A percentile compares a stretch with the other conserved stretches of the same genome.
These are phyloP conservation scores for Ectemnius continuus DNA, from an alignment of 2,888 invertebrate genomes.

Conservation along the genomic window DNA sequence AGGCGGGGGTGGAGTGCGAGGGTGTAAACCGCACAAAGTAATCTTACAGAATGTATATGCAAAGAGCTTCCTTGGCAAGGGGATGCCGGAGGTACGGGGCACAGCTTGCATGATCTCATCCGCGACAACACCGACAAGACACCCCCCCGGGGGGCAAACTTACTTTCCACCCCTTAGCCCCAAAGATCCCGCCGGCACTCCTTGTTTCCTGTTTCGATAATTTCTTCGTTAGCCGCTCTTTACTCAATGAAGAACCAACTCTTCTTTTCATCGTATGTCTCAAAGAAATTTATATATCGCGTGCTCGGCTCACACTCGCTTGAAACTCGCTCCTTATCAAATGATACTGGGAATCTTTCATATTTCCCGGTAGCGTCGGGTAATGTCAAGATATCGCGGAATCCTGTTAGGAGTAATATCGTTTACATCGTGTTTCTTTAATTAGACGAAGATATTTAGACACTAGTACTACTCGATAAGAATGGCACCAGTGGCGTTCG, in stretches of 20 bases:
- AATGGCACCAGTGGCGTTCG: slow-evolving; percentile 29
- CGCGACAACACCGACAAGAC: slow-evolving; percentile 74
- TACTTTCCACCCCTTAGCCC: slow-evolving; percentile 52
- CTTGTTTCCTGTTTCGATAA: slow-evolving; percentile 28
- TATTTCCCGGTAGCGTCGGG: slow-evolving; percentile 29
- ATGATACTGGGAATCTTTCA: slow-evolving; percentile 38
- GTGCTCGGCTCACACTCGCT: too few species aligned
- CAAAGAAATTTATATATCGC: too few species aligned
- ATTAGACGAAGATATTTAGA: slow-evolving; percentile 56
- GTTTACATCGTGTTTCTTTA: slow-evolving; percentile 61
- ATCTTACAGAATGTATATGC: slow-evolving; percentile 79
- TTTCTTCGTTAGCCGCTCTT: slow-evolving; percentile 19
- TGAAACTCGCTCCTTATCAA: slow-evolving; percentile 4
- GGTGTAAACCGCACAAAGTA: slow-evolving; percentile 78
- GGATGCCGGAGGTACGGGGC: slow-evolving; percentile 50
- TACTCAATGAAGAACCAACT: not conserved
- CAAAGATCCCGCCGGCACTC: slow-evolving; percentile 54
- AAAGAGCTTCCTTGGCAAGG: slow-evolving; percentile 71
- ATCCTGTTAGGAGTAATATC: slow-evolving; percentile 43
- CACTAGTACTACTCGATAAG: slow-evolving; percentile 41
- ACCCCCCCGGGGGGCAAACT: slow-evolving; percentile 69
- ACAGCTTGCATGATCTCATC: slow-evolving; percentile 76
- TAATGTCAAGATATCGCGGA: slow-evolving; percentile 42
- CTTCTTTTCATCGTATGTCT: too few species aligned
- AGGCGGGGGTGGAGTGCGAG: slow-evolving; percentile 55